Evolutionary conservation across 2,113 vertebrate genomes (phyloP).

Genomic region (Aphelocoma coerulescens): DNA sequence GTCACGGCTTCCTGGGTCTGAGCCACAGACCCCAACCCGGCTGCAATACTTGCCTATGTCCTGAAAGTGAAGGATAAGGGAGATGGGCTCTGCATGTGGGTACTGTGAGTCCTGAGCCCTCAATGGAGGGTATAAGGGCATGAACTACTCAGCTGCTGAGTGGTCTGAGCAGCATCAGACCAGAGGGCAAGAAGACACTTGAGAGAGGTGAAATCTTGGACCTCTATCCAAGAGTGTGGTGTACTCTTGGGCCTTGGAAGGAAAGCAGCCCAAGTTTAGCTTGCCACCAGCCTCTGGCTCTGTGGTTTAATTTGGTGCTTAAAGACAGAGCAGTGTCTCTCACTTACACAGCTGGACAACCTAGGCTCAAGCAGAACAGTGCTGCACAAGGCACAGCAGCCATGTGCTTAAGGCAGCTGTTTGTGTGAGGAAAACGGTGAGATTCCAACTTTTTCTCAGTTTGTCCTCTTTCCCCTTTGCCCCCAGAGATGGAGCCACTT

Average conservation of each 20-base stretch:
- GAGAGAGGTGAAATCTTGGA: not conserved
- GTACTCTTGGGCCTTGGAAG: accelerated
- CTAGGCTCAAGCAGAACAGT: not conserved
- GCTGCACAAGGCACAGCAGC: not conserved
- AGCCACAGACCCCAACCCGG: too few relatives aligned
- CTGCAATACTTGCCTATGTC: not conserved
- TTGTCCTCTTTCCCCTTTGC: not conserved
- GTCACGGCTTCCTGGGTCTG: too few relatives aligned
- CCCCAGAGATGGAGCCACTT: not conserved
- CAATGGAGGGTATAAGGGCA: accelerated
- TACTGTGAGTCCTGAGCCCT: not conserved
- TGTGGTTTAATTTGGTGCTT: not conserved
- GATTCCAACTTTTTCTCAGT: not conserved
- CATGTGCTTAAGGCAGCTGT: not conserved
- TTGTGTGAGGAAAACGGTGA: not conserved
- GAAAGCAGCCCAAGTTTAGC: not conserved
- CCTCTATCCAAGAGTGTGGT: not conserved
- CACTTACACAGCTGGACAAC: not conserved
- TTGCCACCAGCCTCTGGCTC: not conserved
- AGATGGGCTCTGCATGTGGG: not conserved
- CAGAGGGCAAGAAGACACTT: not conserved
- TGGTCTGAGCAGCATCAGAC: not conserved
- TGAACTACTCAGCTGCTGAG: not conserved
- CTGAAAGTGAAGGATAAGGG: not conserved
- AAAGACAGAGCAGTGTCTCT: not conserved